Percentiles rank a stretch among this genome's conserved stretches.
Conservation (phyloP, 2,888 invertebrate species). For the Hanleya hanleyi region DNA sequence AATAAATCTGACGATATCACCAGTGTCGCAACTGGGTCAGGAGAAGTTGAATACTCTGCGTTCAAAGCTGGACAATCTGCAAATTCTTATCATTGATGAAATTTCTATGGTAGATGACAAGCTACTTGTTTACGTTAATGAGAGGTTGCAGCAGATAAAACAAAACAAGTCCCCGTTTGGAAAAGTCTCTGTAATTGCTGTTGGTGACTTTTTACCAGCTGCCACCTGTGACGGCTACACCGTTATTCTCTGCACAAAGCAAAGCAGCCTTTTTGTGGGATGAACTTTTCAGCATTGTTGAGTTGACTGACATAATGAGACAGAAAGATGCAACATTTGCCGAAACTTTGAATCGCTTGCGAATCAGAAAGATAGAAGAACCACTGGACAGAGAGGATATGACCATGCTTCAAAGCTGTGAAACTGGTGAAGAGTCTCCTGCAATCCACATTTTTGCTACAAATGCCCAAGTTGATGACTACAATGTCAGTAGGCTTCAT, state of each 20-base stretch:
- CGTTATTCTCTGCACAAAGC: not conserved
- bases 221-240: not conserved
- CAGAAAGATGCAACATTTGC: conserved; percentile 3
- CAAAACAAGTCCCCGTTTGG: conserved; percentile 30
- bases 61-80: conserved; percentile 7
- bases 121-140: conserved; percentile 15
- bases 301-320: conserved; percentile 6
- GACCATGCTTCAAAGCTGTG: conserved; percentile 12
- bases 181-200: conserved; percentile 15
- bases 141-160: conserved; percentile 26
- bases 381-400: not conserved
- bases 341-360: conserved; percentile 19
- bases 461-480: conserved; percentile 23
- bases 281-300: conserved; percentile 4
- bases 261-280: not conserved
- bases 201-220: conserved; percentile 30
- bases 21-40: conserved; percentile 18
- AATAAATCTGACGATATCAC: conserved; percentile 8
- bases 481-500: conserved; percentile 17
- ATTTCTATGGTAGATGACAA: conserved; percentile 22
- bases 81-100: conserved; percentile 29
- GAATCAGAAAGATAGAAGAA: conserved; percentile 18
- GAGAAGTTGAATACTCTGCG: conserved; percentile 12
- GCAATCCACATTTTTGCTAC: conserved; percentile 28
- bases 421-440: conserved; percentile 17